A percentile compares a stretch with the other conserved stretches of the same genome.
phyloP scores from a whole-genome alignment of 2,888 invertebrate species.

The Leptopilina drosophilae region DNA sequence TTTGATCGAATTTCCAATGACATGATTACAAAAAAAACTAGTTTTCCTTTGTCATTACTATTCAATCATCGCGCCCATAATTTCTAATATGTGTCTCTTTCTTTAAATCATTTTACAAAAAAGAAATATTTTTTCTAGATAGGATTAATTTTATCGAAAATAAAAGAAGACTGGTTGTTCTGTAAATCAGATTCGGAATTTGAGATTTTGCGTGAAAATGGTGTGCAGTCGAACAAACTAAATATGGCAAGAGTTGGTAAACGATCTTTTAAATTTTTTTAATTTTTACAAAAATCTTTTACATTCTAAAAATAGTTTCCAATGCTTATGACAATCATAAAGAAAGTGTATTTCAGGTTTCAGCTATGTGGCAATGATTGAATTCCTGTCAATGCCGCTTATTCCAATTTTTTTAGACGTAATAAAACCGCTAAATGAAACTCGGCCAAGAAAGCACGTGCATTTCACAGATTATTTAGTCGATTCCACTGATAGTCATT shows the following conservation, averaged over 20 bases:
- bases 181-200: neutral
- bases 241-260: neutral
- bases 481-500: neutral
- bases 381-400: neutral
- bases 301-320: too few relatives aligned
- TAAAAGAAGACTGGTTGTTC: neutral
- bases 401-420: neutral
- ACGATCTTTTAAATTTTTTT: too few relatives aligned
- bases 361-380: neutral
- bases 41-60: too few relatives aligned
- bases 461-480: neutral
- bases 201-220: neutral
- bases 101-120: neutral
- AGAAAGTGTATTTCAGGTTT: neutral
- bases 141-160: neutral
- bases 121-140: neutral
- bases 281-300: too few relatives aligned
- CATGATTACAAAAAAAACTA: too few relatives aligned
- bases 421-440: neutral
- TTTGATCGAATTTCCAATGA: too few relatives aligned
- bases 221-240: neutral
- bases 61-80: too few relatives aligned
- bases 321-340: too few relatives aligned
- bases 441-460: neutral
- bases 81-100: neutral